Evolutionary conservation across 2,797 vertebrate species (phyloP).

Genomic region (Prunella strophiata): DNA sequence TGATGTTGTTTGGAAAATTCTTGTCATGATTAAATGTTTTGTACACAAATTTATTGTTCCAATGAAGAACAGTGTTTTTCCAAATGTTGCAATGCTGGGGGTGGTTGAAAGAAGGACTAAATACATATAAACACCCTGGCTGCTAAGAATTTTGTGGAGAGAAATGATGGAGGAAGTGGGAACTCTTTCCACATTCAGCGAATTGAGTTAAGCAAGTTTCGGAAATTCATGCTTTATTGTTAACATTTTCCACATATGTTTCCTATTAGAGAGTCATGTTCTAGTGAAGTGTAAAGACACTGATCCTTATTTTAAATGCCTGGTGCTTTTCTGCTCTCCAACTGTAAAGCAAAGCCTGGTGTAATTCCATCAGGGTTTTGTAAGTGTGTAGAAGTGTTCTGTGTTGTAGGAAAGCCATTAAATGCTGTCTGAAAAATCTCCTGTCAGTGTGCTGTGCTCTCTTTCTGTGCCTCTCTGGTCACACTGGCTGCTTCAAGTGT

Average conservation of each 20-base stretch:
- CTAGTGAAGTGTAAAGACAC: constrained; percentile 54
- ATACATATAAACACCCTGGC: not conserved
- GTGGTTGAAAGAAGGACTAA: not conserved
- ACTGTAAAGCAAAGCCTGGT: not conserved
- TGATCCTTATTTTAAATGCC: constrained; percentile 32
- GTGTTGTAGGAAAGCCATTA: not conserved
- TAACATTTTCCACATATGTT: constrained; percentile 48
- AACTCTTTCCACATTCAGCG: not conserved
- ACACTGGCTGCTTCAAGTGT: not conserved
- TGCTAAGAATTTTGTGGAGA: not conserved
- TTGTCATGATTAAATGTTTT: not conserved
- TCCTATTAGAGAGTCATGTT: constrained; percentile 40
- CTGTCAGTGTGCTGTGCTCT: not conserved
- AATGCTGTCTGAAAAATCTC: not conserved
- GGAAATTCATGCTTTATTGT: constrained; percentile 31
- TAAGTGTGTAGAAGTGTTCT: not conserved
- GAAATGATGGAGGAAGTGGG: not conserved
- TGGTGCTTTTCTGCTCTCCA: constrained; percentile 15
- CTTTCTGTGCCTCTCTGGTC: not conserved
- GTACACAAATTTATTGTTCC: not conserved
- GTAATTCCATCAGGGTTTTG: constrained; percentile 21
- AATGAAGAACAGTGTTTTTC: constrained; percentile 33
- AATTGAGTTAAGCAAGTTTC: not conserved
- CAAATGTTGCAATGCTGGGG: not conserved
- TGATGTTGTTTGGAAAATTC: not conserved